Conservation (phyloP, 2,113 vertebrate genomes). For the Eulemur rufifrons region DNA sequence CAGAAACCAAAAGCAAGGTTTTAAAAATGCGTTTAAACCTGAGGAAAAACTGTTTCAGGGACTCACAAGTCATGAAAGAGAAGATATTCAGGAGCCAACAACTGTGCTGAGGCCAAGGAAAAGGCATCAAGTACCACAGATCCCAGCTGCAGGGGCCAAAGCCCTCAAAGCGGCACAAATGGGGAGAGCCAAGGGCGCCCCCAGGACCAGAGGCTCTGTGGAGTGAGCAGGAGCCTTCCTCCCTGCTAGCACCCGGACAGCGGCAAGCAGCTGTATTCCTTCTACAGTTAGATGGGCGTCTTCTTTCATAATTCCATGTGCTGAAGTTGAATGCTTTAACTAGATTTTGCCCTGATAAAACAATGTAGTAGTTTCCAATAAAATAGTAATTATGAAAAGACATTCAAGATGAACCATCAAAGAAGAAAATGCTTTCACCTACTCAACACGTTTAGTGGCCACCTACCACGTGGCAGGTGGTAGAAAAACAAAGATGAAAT, state of each 20-base stretch:
- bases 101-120: not conserved
- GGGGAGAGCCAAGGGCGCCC: not conserved
- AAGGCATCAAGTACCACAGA: not conserved
- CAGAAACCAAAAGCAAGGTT: not conserved
- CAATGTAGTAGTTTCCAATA: not conserved
- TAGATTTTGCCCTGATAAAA: not conserved
- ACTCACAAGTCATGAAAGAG: not conserved
- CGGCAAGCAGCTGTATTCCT: not conserved
- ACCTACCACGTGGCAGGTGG: not conserved
- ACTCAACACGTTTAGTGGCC: not conserved
- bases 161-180: not conserved
- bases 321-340: not conserved
- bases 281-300: rapidly evolving
- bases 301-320: not conserved
- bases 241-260: rapidly evolving
- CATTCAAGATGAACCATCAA: not conserved
- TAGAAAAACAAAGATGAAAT: not conserved
- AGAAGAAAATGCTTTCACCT: not conserved
- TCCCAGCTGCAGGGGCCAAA: not conserved
- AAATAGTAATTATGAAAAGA: not conserved
- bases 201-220: not conserved
- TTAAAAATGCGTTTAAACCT: not conserved
- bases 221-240: not conserved
- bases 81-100: not conserved
- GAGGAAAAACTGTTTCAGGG: not conserved